Percentiles rank a stretch among this genome's conserved stretches.
Evolutionary conservation across 2,888 invertebrate species (phyloP).

Genomic region (Iphiclides podalirius): DNA sequence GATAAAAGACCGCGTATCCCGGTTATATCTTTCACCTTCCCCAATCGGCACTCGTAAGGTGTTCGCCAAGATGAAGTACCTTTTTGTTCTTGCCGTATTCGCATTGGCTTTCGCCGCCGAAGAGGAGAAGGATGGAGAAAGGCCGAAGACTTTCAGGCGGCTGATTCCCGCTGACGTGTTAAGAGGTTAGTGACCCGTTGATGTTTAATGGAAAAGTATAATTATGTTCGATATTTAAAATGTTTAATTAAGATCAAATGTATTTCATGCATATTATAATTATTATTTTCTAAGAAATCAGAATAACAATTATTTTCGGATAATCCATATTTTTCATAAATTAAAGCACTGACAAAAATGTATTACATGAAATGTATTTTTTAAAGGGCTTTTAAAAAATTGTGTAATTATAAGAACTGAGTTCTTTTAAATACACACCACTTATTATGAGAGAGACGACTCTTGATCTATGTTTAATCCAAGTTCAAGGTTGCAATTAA

Average conservation of each 20-base stretch:
- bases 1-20: constrained; percentile 45
- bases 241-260: too few species aligned
- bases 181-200: constrained; percentile 84
- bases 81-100: constrained; percentile 73
- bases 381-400: too few species aligned
- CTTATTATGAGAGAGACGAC: neutral
- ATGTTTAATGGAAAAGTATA: neutral
- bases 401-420: too few species aligned
- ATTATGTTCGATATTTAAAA: too few species aligned
- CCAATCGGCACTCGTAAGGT: constrained; percentile 47
- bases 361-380: too few species aligned
- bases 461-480: constrained; percentile 5
- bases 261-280: too few species aligned
- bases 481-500: constrained; percentile 13
- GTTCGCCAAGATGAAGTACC: constrained; percentile 77
- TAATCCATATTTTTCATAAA: too few species aligned
- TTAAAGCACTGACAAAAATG: too few species aligned
- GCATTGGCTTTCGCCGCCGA: constrained; percentile 78
- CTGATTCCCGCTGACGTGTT: constrained; percentile 94
- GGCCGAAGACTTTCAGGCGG: constrained; percentile 87
- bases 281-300: too few species aligned
- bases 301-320: too few species aligned
- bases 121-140: constrained; percentile 77
- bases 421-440: too few species aligned
- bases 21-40: constrained; percentile 42